phyloP scores from a whole-genome alignment of 2,888 invertebrate species.

The Aleiodes leptofemur region DNA sequence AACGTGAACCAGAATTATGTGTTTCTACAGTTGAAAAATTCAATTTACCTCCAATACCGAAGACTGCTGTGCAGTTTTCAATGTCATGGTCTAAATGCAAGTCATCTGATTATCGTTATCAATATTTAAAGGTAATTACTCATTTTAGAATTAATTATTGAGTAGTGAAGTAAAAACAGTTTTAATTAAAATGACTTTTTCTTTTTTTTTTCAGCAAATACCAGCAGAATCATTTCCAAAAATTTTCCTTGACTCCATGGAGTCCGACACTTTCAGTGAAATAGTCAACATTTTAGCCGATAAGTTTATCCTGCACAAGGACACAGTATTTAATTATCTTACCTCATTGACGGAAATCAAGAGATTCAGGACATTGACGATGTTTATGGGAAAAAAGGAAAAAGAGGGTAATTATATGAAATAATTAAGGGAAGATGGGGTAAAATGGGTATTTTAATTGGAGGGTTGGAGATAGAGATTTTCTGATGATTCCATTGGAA shows the following conservation, averaged over 20 bases:
- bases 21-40: conserved; percentile 27
- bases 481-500: no score
- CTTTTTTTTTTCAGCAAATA: conserved; percentile 77
- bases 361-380: conserved; percentile 80
- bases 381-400: conserved; percentile 80
- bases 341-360: conserved; percentile 78
- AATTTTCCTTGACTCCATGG: conserved; percentile 83
- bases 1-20: conserved; percentile 24
- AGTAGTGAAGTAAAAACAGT: background rate
- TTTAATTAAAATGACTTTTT: background rate
- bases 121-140: conserved; percentile 78
- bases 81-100: conserved; percentile 79
- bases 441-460: no score
- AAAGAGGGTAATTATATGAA: conserved; percentile 77
- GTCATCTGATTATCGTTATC: conserved; percentile 76
- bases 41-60: conserved; percentile 76
- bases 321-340: conserved; percentile 77
- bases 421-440: background rate
- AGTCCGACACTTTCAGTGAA: conserved; percentile 80
- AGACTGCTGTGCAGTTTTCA: conserved; percentile 82
- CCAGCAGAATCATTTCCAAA: conserved; percentile 78
- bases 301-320: conserved; percentile 75
- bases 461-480: no score
- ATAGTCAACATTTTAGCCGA: conserved; percentile 77
- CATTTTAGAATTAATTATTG: no score